Evolutionary conservation across 1,140 invertebrate species (phyloP), one percentile per base, ranked within the genome.

Genomic region (Telenomus remus): DNA sequence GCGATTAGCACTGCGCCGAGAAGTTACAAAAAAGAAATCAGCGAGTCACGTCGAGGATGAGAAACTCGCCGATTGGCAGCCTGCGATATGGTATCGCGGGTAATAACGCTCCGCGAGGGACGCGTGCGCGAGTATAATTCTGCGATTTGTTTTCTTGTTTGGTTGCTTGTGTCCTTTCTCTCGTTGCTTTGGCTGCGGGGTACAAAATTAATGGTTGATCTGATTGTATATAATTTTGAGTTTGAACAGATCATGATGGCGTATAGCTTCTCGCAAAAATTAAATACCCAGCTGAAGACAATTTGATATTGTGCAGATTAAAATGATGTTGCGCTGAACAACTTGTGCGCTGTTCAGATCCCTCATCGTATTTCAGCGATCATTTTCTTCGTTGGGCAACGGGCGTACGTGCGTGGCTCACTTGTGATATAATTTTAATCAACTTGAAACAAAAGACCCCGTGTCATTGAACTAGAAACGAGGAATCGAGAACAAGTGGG

Each of bases 41-140:
- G n/a, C n/a, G n/a, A n/a, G n/a, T 27, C 2, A 27, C 19, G 19
- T 27, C 19, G 6, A 27, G 19, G 19, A 27, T 27, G 19, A 27
- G 19, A 27, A 27, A 27, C 19, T 27, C 19, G 19, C 19, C 19
- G 19, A 27, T 27, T 27, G 19, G 19, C 19, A 27, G 19, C 19
- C 1, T 27, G 19, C 57, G 66, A 70, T 70, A 63, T 50, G 44
- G 60, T 61, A 69, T 55, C 44, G 49, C 56, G 50, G 19, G 12
- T 63, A 70, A 63, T 70, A 44, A 56, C 50, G 61, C 61, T 60
- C 57, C 51, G 19, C 7, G 8, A 15, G 19, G 37, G 42, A 70
- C 56, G 50, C 66, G 57, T 56, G 66, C 51, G 57, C 9, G 13
- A 35, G 57, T 51, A 63, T 70, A 70, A 70, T 63, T 61, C 59